Conservation (phyloP, 2,797 vertebrate species). For the Tokudaia muenninki region DNA sequence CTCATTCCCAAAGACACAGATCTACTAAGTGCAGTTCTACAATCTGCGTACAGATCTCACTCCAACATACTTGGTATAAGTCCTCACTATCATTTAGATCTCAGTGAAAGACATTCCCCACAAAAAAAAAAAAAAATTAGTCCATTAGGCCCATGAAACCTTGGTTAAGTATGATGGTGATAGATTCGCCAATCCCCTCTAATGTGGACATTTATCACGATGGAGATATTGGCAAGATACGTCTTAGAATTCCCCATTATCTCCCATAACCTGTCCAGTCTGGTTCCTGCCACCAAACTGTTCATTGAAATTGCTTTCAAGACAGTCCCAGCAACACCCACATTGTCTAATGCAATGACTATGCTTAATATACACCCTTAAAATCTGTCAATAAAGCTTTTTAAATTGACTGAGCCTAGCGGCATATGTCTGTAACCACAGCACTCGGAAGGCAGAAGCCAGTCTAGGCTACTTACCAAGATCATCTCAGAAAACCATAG, state of each 20-base stretch:
- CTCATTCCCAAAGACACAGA: not conserved
- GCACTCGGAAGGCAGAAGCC: not conserved
- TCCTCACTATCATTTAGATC: not conserved
- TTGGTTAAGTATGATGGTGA: not conserved
- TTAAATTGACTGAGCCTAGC: not conserved
- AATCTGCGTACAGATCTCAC: not conserved
- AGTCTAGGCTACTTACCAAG: not conserved
- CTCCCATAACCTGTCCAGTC: not conserved
- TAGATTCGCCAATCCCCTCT: not conserved
- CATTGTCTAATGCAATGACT: not conserved
- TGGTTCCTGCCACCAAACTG: not conserved
- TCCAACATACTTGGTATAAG: not conserved
- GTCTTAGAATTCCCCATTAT: slow-evolving; percentile 23
- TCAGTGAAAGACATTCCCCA: slow-evolving; percentile 16
- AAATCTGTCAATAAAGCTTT: not conserved
- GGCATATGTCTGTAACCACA: not conserved
- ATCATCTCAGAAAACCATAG: not conserved
- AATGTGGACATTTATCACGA: not conserved
- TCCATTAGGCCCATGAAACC: not conserved
- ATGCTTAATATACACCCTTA: not conserved
- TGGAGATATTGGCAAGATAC: not conserved
- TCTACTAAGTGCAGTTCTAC: slow-evolving; percentile 32
- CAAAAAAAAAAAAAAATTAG: not conserved
- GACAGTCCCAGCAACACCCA: not conserved
- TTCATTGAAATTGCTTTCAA: slow-evolving; percentile 36